phyloP scores from a whole-genome alignment of 2,888 invertebrate species.

The Hartigia nigra region DNA sequence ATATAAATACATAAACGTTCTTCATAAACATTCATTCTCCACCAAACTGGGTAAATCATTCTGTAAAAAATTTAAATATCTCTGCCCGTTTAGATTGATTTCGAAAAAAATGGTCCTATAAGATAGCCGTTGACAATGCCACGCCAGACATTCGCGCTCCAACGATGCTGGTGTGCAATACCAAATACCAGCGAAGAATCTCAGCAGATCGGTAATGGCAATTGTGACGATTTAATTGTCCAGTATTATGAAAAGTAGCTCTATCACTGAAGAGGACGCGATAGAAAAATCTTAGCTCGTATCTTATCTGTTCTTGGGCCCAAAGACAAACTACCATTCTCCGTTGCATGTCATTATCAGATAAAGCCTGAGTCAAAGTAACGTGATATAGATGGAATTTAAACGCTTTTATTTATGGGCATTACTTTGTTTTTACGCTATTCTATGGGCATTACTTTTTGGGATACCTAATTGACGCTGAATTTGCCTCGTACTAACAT shows the following conservation, averaged over 20 bases:
- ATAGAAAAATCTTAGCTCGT: too few species aligned
- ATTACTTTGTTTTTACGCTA: constrained; percentile 17
- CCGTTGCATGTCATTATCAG: constrained; percentile 6
- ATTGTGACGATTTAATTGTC: constrained; percentile 6
- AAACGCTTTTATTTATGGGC: constrained; percentile 8
- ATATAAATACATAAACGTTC: too few species aligned
- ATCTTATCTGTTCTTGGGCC: not conserved
- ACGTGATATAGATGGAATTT: constrained; percentile 23
- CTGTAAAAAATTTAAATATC: constrained; percentile 11
- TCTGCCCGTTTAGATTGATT: not conserved
- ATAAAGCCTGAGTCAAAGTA: constrained; percentile 17
- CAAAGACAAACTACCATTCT: too few species aligned
- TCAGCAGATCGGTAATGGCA: constrained; percentile 3
- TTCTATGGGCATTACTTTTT: constrained; percentile 14
- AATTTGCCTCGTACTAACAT: constrained; percentile 18
- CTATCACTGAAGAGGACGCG: too few species aligned
- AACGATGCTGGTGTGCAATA: constrained; percentile 2
- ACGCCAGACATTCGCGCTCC: constrained; percentile 2
- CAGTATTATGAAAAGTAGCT: constrained; percentile 7
- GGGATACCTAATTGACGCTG: constrained; percentile 22
- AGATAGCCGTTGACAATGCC: constrained; percentile 15
- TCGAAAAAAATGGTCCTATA: constrained; percentile 17
- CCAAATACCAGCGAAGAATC: not conserved
- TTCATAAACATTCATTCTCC: not conserved
- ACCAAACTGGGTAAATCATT: constrained; percentile 9